Percentiles rank a stretch among this genome's conserved stretches.
phyloP scores from a whole-genome alignment of 2,113 vertebrate species.

The Choloepus hoffmanni region DNA sequence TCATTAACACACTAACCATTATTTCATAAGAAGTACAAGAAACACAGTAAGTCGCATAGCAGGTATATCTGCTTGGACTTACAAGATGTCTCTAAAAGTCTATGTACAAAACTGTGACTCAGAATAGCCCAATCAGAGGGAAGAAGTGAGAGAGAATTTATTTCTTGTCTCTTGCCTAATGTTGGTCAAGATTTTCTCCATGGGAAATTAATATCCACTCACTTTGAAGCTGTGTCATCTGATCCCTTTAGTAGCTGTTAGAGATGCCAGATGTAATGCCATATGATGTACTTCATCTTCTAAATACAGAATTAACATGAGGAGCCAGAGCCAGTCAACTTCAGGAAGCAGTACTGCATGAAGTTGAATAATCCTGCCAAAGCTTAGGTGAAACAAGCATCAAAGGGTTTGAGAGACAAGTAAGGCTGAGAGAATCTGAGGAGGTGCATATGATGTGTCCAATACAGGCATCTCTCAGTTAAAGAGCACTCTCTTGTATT shows the following conservation, averaged over 20 bases:
- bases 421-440: background rate
- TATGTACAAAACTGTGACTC: background rate
- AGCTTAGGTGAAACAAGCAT: background rate
- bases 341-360: background rate
- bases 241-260: background rate
- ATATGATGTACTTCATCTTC: background rate
- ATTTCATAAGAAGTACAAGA: background rate
- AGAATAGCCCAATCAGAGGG: background rate
- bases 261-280: background rate
- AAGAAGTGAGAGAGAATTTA: background rate
- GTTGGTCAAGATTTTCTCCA: background rate
- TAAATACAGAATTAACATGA: slow-evolving; percentile 15
- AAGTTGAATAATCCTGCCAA: background rate
- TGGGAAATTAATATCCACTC: background rate
- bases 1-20: background rate
- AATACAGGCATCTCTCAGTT: background rate
- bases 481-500: background rate
- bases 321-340: background rate
- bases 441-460: background rate
- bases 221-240: background rate
- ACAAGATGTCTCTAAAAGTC: background rate
- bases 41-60: background rate
- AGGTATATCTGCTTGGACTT: background rate
- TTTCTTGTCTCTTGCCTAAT: background rate
- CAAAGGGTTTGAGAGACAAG: background rate